Percentiles rank a stretch among this genome's conserved stretches.
Evolutionary conservation across 2,888 invertebrate genomes (phyloP).

Genomic region (Steinernema carpocapsae): DNA sequence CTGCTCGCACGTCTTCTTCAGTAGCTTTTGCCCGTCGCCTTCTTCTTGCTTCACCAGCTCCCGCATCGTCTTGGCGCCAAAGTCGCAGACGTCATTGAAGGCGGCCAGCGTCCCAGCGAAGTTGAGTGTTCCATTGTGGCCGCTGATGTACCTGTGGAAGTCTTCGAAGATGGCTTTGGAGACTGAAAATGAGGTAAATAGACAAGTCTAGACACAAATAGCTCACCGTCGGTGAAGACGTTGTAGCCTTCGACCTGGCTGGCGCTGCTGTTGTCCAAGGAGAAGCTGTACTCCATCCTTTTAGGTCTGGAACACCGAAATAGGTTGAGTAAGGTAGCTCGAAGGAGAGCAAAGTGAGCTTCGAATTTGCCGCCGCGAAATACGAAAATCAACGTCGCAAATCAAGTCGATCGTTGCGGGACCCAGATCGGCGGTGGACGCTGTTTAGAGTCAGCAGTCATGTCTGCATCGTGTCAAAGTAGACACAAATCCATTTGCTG

Average conservation of each 20-base stretch:
- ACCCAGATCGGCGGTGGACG: too few species aligned
- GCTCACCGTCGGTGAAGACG: not conserved
- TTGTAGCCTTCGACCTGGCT: not conserved
- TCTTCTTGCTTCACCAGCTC: not conserved
- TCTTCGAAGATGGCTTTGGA: constrained; percentile 11
- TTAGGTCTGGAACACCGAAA: not conserved
- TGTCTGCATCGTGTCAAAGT: too few species aligned
- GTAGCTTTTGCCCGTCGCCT: not conserved
- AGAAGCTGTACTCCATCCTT: not conserved
- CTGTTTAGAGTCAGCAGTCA: too few species aligned
- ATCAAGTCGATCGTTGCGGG: not conserved
- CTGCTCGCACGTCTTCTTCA: not conserved
- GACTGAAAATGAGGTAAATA: constrained; percentile 3
- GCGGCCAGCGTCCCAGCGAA: not conserved
- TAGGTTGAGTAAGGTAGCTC: not conserved
- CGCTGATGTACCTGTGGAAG: constrained; percentile 9
- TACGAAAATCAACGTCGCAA: not conserved
- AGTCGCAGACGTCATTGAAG: not conserved
- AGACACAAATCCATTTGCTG: too few species aligned
- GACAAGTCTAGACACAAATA: not conserved
- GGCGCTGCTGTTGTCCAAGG: not conserved
- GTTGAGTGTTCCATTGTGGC: not conserved
- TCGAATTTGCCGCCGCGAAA: constrained; percentile 11
- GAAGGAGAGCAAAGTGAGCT: not conserved
- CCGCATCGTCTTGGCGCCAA: not conserved